Base-by-base conservation (phyloP, 2,113 vertebrate species). In the Gracilinanus agilis region DNA sequence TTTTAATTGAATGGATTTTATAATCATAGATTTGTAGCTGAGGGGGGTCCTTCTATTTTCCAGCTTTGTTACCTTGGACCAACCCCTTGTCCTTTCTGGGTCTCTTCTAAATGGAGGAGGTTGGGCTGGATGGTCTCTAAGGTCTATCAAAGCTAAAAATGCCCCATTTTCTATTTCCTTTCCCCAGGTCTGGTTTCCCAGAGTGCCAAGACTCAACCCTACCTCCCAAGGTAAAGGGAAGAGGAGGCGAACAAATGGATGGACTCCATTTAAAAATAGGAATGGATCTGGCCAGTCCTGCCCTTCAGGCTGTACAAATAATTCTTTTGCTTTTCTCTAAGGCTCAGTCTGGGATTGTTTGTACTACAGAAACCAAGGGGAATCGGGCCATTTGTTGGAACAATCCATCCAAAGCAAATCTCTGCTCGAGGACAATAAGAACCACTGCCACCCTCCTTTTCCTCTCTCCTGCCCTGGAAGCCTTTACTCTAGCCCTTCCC, bases 281-380 rank as follows among this genome's bases (percentile, higher is more conserved):
- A 94, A 96, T 89, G 21, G 67, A 40, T 6, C 10, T 93, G 23
- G 3, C 54, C 5, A 91, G 88, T 54, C 75, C 10, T 8, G 0
- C 89, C 90, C 89, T 88, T 61, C 34, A 93, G 0, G 0, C 9
- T 24, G 24, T 54, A 91, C 44, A 92, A 94, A 95, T 96, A 67
- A 92, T 54, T 97, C 88, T 75, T 94, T 94, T 24, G 40, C 27
- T 21, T 90, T 34, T n/a, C 89, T 67, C 55, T 1, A 89, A 95
- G 94, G 75, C 93, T 94, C 92, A 40, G 88, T 93, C 93, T 95
- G 58, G 54, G 92, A 94, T 97, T 96, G 93, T 96, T 96, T 96
- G 94, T 94, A 58, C 55, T 92, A 92, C n/a, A 92, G 92, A 94
- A 94, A 55, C 44, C 0, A 0, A 29, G 90, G 24, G 93, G 91